phyloP scores from a whole-genome alignment of 2,797 vertebrate species.

The Arrhamphus sclerolepis region DNA sequence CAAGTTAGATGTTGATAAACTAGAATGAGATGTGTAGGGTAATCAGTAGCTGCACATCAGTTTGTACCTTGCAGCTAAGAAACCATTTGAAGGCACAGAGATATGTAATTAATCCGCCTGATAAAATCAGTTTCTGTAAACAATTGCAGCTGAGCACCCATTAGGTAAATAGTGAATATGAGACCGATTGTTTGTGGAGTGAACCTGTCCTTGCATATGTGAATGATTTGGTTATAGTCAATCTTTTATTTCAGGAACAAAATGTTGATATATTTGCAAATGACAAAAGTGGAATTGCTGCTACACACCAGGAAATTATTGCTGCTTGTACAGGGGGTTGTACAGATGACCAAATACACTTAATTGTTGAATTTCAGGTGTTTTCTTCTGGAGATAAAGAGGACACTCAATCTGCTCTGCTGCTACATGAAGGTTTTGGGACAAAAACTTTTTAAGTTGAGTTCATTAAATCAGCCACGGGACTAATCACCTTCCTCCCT shows the following conservation, averaged over 20 bases:
- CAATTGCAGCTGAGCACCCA: conserved; percentile 38
- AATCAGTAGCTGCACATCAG: conserved; percentile 57
- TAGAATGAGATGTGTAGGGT: conserved; percentile 61
- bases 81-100: conserved; percentile 54
- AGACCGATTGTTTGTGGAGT: conserved; percentile 30
- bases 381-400: conserved; percentile 17
- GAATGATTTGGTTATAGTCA: conserved; percentile 4
- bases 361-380: conserved; percentile 17
- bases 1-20: conserved; percentile 59
- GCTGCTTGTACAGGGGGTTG: neutral
- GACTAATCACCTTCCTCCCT: conserved; percentile 30
- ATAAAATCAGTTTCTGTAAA: conserved; percentile 64
- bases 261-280: neutral
- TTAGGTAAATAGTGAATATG: conserved; percentile 45
- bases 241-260: conserved; percentile 19
- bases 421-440: conserved; percentile 32
- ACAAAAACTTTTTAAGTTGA: too few relatives aligned
- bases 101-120: conserved; percentile 67
- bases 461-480: conserved; percentile 42
- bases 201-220: conserved; percentile 4
- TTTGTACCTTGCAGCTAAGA: conserved; percentile 63
- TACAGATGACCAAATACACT: conserved; percentile 6
- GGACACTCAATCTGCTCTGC: conserved; percentile 4
- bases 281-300: conserved; percentile 7
- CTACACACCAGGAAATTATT: neutral